A percentile compares a stretch with the other conserved stretches of the same genome.
These are phyloP conservation scores for Hetaerina titia DNA, from an alignment of 2,888 invertebrate species.

Conservation along the genomic window DNA sequence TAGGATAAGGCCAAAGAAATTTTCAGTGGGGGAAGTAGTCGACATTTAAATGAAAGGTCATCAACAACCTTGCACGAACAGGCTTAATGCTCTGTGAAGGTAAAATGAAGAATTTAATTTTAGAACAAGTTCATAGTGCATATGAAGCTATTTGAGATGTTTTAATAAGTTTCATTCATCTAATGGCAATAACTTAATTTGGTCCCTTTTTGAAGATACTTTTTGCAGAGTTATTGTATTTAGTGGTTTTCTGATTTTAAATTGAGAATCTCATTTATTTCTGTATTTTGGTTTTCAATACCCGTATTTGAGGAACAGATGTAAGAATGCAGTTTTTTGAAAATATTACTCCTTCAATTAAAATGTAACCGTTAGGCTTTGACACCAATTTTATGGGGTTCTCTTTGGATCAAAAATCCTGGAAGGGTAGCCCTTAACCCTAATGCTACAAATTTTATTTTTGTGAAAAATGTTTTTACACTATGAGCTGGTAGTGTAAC, in stretches of 20 bases:
- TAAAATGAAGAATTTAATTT: not conserved
- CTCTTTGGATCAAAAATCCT: too few species aligned
- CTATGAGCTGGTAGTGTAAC: too few species aligned
- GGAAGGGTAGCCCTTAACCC: too few species aligned
- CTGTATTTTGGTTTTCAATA: not conserved
- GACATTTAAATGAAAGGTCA: constrained; percentile 7
- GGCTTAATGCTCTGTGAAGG: not conserved
- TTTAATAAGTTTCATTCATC: not conserved
- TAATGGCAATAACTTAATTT: not conserved
- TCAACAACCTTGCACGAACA: constrained; percentile 12
- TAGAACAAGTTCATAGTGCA: not conserved
- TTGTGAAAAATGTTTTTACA: too few species aligned
- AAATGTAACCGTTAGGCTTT: not conserved
- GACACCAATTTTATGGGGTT: not conserved
- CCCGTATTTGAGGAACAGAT: not conserved
- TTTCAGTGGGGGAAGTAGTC: constrained; percentile 75
- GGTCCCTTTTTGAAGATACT: not conserved
- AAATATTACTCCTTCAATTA: not conserved
- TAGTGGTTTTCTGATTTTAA: not conserved
- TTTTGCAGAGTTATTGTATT: not conserved
- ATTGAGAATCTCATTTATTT: not conserved
- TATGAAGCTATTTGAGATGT: not conserved
- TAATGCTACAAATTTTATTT: too few species aligned
- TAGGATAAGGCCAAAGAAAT: constrained; percentile 89
- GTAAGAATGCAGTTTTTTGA: not conserved